phyloP scores from a whole-genome alignment of 2,797 vertebrate genomes.

The Spinus olivaceus region DNA sequence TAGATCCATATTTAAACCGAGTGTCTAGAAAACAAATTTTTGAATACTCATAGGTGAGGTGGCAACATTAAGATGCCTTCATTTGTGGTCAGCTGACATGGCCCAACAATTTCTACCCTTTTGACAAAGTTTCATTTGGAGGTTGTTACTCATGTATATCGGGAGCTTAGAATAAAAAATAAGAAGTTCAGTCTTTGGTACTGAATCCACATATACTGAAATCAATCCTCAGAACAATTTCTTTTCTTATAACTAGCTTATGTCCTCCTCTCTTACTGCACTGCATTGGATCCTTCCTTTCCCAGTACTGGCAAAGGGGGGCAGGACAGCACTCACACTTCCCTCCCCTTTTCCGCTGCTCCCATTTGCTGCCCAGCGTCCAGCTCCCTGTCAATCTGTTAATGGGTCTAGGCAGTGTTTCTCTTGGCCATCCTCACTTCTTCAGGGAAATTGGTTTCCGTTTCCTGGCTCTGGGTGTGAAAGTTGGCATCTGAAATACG shows the following conservation, averaged over 20 bases:
- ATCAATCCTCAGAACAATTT: neutral
- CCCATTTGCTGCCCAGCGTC: neutral
- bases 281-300: neutral
- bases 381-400: neutral
- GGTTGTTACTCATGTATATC: neutral
- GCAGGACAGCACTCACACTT: accelerated
- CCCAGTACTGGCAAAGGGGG: neutral
- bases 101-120: neutral
- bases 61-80: neutral
- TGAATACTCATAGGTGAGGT: neutral
- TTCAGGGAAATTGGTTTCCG: neutral
- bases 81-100: neutral
- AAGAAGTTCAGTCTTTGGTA: neutral
- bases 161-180: neutral
- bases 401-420: neutral
- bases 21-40: neutral
- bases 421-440: neutral
- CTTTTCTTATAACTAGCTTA: neutral
- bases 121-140: neutral
- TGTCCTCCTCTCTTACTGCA: neutral
- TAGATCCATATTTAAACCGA: neutral
- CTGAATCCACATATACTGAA: neutral
- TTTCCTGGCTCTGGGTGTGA: neutral
- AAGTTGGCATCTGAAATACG: neutral
- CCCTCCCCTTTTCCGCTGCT: neutral